A percentile compares a stretch with the other conserved stretches of the same genome.
Evolutionary conservation across 2,113 vertebrate genomes (phyloP).

Genomic region (Malurus cyaneus): DNA sequence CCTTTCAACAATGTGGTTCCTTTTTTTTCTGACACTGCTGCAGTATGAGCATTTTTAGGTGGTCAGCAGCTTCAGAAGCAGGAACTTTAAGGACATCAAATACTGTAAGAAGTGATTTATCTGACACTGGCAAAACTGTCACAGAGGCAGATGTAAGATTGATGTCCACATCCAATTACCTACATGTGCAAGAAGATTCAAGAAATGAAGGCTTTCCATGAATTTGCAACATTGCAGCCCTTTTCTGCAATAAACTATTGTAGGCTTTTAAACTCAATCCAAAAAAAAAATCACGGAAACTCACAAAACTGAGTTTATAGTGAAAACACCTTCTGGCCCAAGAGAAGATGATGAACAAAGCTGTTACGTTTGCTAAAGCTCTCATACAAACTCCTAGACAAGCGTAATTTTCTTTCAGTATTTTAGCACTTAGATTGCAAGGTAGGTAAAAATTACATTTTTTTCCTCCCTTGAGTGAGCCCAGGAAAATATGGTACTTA

Average conservation of each 20-base stretch:
- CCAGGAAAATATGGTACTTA: background rate
- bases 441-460: background rate
- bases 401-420: background rate
- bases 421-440: background rate
- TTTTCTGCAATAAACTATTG: background rate
- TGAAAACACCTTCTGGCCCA: background rate
- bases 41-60: background rate
- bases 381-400: background rate
- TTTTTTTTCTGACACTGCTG: background rate
- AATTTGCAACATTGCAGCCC: background rate
- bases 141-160: background rate
- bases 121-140: background rate
- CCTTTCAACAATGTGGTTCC: background rate
- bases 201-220: background rate
- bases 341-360: background rate
- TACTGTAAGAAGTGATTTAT: background rate
- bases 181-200: fast-evolving
- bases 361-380: background rate
- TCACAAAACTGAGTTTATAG: background rate
- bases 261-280: background rate
- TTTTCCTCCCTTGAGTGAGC: background rate
- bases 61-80: background rate
- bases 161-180: background rate
- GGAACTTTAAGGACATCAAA: background rate
- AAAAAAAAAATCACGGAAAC: background rate